A percentile compares a stretch with the other conserved stretches of the same genome.
phyloP scores from a whole-genome alignment of 1,140 invertebrate species.

The Leptinotarsa defecta region DNA sequence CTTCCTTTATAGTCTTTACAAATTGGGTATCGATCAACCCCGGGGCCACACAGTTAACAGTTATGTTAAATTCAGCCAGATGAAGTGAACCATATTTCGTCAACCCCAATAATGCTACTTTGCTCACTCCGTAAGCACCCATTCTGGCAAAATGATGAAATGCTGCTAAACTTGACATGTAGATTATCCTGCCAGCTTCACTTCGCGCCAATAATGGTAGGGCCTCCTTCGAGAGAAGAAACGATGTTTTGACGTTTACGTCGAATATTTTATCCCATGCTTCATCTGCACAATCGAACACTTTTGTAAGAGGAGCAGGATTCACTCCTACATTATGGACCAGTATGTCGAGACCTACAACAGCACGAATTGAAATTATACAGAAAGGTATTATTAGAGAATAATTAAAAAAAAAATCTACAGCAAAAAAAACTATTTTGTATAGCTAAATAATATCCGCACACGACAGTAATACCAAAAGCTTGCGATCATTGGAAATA shows the following conservation, averaged over 20 bases:
- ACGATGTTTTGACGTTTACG: constrained; percentile 62
- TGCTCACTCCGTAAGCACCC: constrained; percentile 91
- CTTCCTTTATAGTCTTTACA: constrained; percentile 20
- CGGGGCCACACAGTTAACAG: constrained; percentile 92
- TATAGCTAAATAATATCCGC: too few relatives aligned
- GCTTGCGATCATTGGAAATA: too few relatives aligned
- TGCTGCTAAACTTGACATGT: constrained; percentile 89
- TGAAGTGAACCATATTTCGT: constrained; percentile 80
- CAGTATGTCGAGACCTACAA: constrained; percentile 82
- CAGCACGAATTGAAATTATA: too few relatives aligned
- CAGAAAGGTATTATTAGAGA: too few relatives aligned
- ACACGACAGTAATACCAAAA: too few relatives aligned
- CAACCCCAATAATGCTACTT: constrained; percentile 88
- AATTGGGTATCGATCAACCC: constrained; percentile 65
- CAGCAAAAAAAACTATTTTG: too few relatives aligned
- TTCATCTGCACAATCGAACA: constrained; percentile 58
- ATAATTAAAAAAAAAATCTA: too few relatives aligned
- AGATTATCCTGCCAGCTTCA: constrained; percentile 80
- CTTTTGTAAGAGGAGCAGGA: constrained; percentile 72
- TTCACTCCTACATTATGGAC: constrained; percentile 95
- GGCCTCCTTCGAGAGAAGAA: constrained; percentile 85
- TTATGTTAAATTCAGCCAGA: constrained; percentile 77
- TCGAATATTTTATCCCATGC: too few relatives aligned
- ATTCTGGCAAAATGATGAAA: constrained; percentile 75
- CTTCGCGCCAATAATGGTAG: constrained; percentile 80